Evolutionary conservation across 2,797 vertebrate species (phyloP), one percentile per base, ranked within the genome.

Genomic region (Enteromius unitaeniatus): DNA sequence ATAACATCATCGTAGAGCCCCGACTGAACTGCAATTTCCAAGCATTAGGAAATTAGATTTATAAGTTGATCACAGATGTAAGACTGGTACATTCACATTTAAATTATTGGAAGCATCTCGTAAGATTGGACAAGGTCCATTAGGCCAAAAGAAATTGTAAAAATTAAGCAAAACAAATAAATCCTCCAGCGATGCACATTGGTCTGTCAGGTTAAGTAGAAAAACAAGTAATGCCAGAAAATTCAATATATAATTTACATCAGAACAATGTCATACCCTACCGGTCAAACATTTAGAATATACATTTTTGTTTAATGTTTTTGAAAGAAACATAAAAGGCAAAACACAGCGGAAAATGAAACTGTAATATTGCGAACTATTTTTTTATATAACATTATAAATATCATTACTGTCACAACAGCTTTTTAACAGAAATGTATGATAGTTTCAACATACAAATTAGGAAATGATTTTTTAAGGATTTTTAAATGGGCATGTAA

Each of bases 21-120:
- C 15, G 26, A 84, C 79, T 81, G 79, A 84, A 47, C 84, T 58
- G 84, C 72, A 84, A 40, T 84, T 87, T 86, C 88, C 84, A 84
- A 79, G 88, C 74, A 87, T 42, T 40, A 76, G 82, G 60, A 86
- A 84, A 87, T 87, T 86, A 77, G 37, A 84, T 87, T 85, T 81
- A 60, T 78, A 81, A 74, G 78, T 84, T 81, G 60, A 82, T 81
- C 73, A 83, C 45, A 65, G 78, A 74, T 60, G 26, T 85, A 85
- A 69, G 67, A 88, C 81, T 77, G 79, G 80, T 53, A 69, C 68
- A 45, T 81, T 31, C 77, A 83, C 69, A 28, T 82, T 31, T 4
- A 40, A 81, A 68, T 69, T 53, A 86, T 78, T 64, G 42, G 55
- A 82, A 58, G 75, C 49, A 82, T 53, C 49, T 70, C 23, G 17